Percentiles rank a stretch among this genome's conserved stretches.
These are phyloP conservation scores for Balanococcus diminutus DNA, from an alignment of 2,888 invertebrate genomes.

Conservation along the genomic window DNA sequence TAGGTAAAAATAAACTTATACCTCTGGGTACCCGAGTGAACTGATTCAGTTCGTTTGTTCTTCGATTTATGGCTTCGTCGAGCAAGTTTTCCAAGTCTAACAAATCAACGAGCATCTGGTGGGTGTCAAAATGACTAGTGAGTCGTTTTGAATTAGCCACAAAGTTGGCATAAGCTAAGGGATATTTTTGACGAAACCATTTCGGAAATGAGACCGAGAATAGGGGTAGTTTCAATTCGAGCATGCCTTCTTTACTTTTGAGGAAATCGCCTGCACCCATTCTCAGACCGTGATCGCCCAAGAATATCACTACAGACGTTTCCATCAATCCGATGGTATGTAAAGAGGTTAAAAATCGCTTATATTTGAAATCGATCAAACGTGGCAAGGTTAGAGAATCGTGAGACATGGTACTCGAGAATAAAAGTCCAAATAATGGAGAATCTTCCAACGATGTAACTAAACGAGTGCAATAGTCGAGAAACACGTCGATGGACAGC, in stretches of 20 bases:
- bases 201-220: constrained; percentile 73
- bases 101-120: constrained; percentile 78
- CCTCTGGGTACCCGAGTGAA: not conserved
- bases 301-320: not conserved
- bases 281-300: not conserved
- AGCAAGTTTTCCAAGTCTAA: too few relatives aligned
- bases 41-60: not conserved
- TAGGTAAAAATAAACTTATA: not conserved
- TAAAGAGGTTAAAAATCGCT: not conserved
- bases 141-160: constrained; percentile 71
- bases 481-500: not conserved
- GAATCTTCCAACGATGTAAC: constrained; percentile 67
- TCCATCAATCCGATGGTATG: not conserved
- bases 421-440: not conserved
- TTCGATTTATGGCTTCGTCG: too few relatives aligned
- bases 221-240: constrained; percentile 88
- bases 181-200: constrained; percentile 72
- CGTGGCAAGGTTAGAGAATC: not conserved
- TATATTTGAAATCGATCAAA: not conserved
- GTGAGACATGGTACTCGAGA: not conserved
- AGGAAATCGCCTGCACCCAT: constrained; percentile 59
- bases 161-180: constrained; percentile 70
- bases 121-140: constrained; percentile 82
- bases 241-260: constrained; percentile 82
- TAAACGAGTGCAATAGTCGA: constrained; percentile 62